Conservation (phyloP, 1,140 invertebrate genomes). For the Lanistes nyassanus region DNA sequence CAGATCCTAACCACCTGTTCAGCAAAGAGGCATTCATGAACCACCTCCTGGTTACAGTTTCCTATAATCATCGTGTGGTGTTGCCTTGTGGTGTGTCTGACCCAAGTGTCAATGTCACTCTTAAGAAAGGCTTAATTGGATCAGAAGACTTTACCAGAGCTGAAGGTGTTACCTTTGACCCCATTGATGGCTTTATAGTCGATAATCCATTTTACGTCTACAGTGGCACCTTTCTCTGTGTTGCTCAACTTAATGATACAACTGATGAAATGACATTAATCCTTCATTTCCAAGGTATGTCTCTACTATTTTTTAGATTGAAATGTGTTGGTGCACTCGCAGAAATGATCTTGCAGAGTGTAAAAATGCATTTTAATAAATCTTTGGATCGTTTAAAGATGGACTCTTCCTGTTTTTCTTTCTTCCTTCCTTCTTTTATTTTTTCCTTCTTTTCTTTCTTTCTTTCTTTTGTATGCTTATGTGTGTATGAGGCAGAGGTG, state of each 20-base stretch:
- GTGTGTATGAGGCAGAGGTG: background rate
- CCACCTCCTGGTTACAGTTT: constrained; percentile 13
- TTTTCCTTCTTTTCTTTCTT: too few relatives aligned
- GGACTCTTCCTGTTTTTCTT: too few relatives aligned
- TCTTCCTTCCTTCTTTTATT: too few relatives aligned
- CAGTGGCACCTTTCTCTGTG: constrained; percentile 34
- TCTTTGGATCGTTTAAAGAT: too few relatives aligned
- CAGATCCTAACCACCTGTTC: constrained; percentile 42
- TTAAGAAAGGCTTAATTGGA: constrained; percentile 17
- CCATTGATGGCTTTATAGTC: constrained; percentile 39
- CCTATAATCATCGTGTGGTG: constrained; percentile 12
- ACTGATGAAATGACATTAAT: background rate
- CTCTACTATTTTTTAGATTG: background rate
- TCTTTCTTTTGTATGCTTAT: too few relatives aligned
- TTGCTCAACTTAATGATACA: constrained; percentile 19
- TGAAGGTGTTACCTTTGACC: constrained; percentile 39
- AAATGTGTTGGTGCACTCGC: background rate
- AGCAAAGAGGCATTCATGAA: background rate
- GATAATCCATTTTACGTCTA: constrained; percentile 32
- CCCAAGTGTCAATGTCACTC: constrained; percentile 35
- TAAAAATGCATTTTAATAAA: too few relatives aligned
- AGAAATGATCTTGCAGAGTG: too few relatives aligned
- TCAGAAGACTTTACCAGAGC: background rate
- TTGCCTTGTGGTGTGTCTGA: constrained; percentile 42
- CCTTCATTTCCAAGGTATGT: background rate